Evolutionary conservation across 2,113 vertebrate species (phyloP).

Genomic region (Rhineura floridana): DNA sequence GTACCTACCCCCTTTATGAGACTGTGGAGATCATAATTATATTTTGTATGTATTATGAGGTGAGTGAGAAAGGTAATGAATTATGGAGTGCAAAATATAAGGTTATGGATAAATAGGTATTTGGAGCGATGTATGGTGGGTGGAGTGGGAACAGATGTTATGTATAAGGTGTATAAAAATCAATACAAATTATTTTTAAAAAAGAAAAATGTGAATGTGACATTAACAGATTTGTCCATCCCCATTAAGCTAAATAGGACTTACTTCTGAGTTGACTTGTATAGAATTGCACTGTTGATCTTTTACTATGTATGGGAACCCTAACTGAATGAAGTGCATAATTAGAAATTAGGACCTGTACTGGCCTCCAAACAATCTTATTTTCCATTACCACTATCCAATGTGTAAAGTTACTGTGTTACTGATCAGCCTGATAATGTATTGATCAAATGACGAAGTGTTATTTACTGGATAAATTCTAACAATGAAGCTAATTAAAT

Average conservation of each 20-base stretch:
- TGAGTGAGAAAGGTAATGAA: no score
- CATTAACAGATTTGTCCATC: no score
- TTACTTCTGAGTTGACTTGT: neutral
- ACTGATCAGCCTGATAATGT: neutral
- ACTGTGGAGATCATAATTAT: no score
- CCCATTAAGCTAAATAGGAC: neutral
- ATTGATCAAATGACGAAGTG: neutral
- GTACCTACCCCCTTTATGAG: no score
- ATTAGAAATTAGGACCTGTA: neutral
- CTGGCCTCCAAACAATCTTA: neutral
- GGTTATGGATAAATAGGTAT: no score
- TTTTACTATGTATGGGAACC: neutral
- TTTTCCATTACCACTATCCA: neutral
- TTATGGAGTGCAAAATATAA: no score
- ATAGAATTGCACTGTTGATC: neutral
- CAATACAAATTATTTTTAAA: no score
- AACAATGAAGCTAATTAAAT: conserved; percentile 3
- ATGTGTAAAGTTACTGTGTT: neutral
- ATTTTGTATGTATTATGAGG: no score
- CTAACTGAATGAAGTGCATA: neutral
- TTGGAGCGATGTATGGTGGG: no score
- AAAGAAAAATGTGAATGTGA: no score
- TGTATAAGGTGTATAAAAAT: no score
- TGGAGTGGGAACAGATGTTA: no score
- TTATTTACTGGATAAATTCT: neutral